Percentiles rank a stretch among this genome's conserved stretches.
These are phyloP conservation scores for Hemicentrotus pulcherrimus DNA, from an alignment of 35 echinoderm and acorn worm species.

Conservation along the genomic window DNA sequence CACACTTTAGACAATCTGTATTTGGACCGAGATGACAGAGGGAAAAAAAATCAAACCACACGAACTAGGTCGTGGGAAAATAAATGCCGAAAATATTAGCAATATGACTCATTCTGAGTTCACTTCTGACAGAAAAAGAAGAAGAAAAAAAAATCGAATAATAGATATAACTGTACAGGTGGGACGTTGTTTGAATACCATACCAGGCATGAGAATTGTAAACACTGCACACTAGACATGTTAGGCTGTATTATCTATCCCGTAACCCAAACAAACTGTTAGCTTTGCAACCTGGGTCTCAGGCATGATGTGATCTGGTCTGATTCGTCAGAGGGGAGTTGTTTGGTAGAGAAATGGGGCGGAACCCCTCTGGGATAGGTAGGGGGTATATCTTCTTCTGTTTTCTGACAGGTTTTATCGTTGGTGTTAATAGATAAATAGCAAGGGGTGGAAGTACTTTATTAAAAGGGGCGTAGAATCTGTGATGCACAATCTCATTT, in stretches of 20 bases:
- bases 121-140: neutral
- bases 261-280: conserved; percentile 38
- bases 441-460: neutral
- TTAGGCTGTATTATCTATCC: neutral
- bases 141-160: neutral
- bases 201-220: conserved; percentile 29
- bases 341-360: neutral
- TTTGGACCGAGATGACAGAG: neutral
- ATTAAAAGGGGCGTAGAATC: neutral
- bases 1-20: neutral
- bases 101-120: neutral
- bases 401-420: neutral
- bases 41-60: neutral
- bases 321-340: neutral
- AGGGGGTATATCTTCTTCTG: neutral
- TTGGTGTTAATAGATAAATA: neutral
- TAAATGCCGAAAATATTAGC: neutral
- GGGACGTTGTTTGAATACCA: neutral
- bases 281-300: neutral
- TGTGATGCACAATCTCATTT: neutral
- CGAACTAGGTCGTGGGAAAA: conserved; percentile 27
- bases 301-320: neutral
- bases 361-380: neutral
- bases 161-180: neutral
- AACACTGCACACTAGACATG: neutral